Conservation (phyloP, 2,888 invertebrate species). For the Carpatolechia fugitivella region DNA sequence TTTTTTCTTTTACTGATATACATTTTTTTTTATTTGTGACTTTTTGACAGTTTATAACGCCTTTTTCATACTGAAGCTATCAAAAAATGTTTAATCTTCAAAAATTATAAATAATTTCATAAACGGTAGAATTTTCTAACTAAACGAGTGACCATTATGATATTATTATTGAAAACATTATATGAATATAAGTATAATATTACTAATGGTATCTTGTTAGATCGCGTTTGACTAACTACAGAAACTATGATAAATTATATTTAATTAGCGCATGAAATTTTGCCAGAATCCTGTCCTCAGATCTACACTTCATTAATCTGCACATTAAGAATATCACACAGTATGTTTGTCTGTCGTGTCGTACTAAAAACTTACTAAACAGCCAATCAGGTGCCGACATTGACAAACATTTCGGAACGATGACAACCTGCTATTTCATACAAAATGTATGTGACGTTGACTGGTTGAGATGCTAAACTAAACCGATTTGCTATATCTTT, state of each 20-base stretch:
- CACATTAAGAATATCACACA: background rate
- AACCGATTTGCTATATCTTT: no score
- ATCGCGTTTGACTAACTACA: background rate
- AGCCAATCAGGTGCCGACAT: background rate
- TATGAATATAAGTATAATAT: background rate
- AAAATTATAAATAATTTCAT: no score
- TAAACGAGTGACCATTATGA: background rate
- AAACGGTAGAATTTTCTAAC: no score
- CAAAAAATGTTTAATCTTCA: no score
- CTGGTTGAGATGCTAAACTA: background rate
- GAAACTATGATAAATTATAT: background rate
- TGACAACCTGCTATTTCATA: slow-evolving; percentile 4
- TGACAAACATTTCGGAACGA: background rate
- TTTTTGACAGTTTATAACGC: no score
- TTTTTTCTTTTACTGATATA: no score
- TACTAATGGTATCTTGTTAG: background rate
- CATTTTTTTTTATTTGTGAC: no score
- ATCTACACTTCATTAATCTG: background rate
- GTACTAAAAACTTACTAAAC: background rate
- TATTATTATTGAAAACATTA: no score
- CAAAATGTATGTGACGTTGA: background rate
- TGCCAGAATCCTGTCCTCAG: background rate
- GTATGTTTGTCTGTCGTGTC: background rate
- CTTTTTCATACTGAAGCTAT: no score
- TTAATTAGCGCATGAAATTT: background rate